These are phyloP conservation scores for Dinoponera quadriceps DNA, from an alignment of 1,140 invertebrate species.

Conservation along the genomic window DNA sequence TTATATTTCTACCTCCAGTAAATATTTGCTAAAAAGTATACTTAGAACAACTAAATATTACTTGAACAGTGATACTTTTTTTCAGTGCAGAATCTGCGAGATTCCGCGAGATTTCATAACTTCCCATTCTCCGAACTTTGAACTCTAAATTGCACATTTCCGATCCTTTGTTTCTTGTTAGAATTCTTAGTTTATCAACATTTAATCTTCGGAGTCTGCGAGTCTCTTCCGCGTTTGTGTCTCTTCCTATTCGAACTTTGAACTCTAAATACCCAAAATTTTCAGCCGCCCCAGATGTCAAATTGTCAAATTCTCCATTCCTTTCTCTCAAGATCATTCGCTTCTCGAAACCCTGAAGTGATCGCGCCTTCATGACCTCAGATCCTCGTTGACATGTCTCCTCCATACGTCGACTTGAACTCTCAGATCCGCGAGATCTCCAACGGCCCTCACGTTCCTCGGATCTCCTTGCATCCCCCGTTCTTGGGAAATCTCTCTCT, in stretches of 20 bases:
- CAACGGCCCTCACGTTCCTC: background rate
- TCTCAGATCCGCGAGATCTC: slow-evolving; percentile 3
- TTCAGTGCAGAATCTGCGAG: background rate
- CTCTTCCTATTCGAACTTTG: background rate
- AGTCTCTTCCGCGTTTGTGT: too few species aligned
- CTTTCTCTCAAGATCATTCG: background rate
- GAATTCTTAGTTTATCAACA: too few species aligned
- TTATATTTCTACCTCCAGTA: too few species aligned
- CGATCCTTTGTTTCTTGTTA: too few species aligned
- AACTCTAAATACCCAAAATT: background rate
- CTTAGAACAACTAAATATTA: too few species aligned
- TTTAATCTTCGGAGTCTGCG: too few species aligned
- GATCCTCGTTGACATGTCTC: background rate
- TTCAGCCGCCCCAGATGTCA: too few species aligned
- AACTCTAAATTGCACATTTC: too few species aligned
- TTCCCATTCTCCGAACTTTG: background rate
- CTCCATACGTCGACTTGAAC: background rate
- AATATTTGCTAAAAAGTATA: too few species aligned
- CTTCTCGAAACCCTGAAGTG: background rate
- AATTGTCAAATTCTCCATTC: too few species aligned
- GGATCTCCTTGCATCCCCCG: background rate
- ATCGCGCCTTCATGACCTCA: background rate
- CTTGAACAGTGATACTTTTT: too few species aligned
- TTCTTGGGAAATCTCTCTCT: background rate
- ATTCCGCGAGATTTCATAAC: background rate